Conservation (phyloP, 2,113 vertebrate species). For the Spheniscus mendiculus region DNA sequence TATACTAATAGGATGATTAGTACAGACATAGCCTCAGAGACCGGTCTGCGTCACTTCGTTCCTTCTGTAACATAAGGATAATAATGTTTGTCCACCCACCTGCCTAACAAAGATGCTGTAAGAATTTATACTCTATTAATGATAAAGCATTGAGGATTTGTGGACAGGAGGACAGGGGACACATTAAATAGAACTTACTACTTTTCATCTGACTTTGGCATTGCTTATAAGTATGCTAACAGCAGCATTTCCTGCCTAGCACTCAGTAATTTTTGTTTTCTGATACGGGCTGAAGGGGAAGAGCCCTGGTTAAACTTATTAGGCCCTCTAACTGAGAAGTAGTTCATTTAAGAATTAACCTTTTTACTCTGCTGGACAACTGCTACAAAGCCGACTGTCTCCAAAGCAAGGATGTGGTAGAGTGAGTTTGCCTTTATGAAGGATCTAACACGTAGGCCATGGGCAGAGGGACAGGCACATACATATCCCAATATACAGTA, state of each 20-base stretch:
- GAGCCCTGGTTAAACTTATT: neutral
- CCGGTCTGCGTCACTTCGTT: neutral
- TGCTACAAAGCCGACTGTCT: neutral
- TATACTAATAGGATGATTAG: neutral
- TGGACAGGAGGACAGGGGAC: rapidly evolving
- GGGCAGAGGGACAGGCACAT: neutral
- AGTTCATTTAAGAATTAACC: neutral
- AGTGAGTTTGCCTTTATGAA: neutral
- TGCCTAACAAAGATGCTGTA: neutral
- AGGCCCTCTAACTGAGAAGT: neutral
- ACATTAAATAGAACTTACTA: neutral
- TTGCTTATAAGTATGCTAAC: neutral
- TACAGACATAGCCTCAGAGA: neutral
- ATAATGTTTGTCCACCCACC: neutral
- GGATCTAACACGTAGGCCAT: neutral
- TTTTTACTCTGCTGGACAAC: neutral
- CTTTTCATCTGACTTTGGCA: neutral
- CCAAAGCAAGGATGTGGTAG: neutral
- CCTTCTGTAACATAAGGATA: neutral
- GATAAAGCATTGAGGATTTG: neutral
- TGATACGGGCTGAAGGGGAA: neutral
- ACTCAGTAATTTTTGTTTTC: neutral
- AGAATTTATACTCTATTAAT: neutral
- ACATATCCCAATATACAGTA: neutral
- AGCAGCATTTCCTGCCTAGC: neutral